Percentiles rank a stretch among this genome's conserved stretches.
These are phyloP conservation scores for Diorhabda carinulata DNA, from an alignment of 1,140 invertebrate species.

Conservation along the genomic window DNA sequence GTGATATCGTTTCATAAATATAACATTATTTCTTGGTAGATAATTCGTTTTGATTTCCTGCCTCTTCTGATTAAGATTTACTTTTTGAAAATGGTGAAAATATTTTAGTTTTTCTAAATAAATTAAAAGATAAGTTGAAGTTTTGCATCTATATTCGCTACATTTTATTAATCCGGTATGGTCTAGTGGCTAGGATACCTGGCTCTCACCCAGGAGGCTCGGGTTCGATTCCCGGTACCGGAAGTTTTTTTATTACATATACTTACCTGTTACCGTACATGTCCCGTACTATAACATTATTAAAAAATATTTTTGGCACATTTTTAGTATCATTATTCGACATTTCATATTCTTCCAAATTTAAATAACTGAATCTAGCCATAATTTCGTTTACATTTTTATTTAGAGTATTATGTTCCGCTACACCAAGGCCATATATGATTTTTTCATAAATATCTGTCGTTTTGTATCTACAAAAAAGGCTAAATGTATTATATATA, in stretches of 20 bases:
- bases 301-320: slow-evolving; percentile 28
- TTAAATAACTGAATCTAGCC: slow-evolving; percentile 32
- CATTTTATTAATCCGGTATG: slow-evolving; percentile 31
- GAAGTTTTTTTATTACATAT: slow-evolving; percentile 24
- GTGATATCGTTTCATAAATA: too few relatives aligned
- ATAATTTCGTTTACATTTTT: slow-evolving; percentile 28
- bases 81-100: too few relatives aligned
- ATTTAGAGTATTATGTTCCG: slow-evolving; percentile 29
- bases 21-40: too few relatives aligned
- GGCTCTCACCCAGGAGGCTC: slow-evolving; percentile 41
- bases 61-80: too few relatives aligned
- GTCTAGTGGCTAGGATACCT: slow-evolving; percentile 42
- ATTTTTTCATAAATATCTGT: not conserved
- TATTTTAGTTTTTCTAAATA: too few relatives aligned
- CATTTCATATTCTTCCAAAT: slow-evolving; percentile 33
- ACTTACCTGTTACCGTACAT: slow-evolving; percentile 43
- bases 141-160: too few relatives aligned
- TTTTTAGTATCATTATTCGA: slow-evolving; percentile 28
- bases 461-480: not conserved
- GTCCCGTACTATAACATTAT: slow-evolving; percentile 38
- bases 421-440: slow-evolving; percentile 37
- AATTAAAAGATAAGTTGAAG: too few relatives aligned
- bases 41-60: too few relatives aligned
- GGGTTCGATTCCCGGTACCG: slow-evolving; percentile 41
- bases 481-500: not conserved